Conservation (phyloP, 2,797 vertebrate species). For the Lagocephalus sceleratus region DNA sequence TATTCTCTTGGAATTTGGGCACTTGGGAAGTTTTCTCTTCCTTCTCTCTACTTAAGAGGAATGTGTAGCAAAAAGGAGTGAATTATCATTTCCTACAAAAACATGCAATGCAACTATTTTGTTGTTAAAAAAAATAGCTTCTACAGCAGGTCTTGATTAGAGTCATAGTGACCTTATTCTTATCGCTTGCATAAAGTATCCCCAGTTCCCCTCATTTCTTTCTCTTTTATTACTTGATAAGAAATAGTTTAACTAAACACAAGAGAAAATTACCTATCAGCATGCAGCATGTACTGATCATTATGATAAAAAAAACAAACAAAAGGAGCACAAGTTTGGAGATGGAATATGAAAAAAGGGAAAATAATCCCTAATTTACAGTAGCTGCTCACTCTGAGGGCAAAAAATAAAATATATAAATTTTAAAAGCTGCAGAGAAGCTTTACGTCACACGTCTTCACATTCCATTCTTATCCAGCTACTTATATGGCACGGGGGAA, state of each 20-base stretch:
- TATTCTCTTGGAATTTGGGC: slow-evolving; percentile 4
- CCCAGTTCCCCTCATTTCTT: too few relatives aligned
- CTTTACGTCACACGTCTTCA: slow-evolving; percentile 42
- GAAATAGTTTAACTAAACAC: slow-evolving; percentile 29
- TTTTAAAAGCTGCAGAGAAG: slow-evolving; percentile 26
- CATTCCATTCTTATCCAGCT: slow-evolving; percentile 58
- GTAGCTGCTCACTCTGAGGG: slow-evolving; percentile 38
- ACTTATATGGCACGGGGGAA: slow-evolving; percentile 32
- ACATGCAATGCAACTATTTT: too few relatives aligned
- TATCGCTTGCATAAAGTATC: too few relatives aligned
- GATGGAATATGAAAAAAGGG: slow-evolving; percentile 38
- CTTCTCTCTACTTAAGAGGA: too few relatives aligned
- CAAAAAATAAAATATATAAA: not conserved
- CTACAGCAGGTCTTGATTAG: too few relatives aligned
- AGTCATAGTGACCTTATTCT: too few relatives aligned
- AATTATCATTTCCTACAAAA: too few relatives aligned
- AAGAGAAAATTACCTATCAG: slow-evolving; percentile 30
- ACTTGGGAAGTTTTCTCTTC: slow-evolving; percentile 5
- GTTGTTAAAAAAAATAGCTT: too few relatives aligned
- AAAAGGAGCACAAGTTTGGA: slow-evolving; percentile 45
- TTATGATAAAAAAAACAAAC: too few relatives aligned
- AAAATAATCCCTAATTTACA: slow-evolving; percentile 57
- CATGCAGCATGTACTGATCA: slow-evolving; percentile 15
- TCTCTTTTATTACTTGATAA: not conserved
- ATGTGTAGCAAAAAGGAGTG: too few relatives aligned